A percentile compares a stretch with the other conserved stretches of the same genome.
phyloP scores from a whole-genome alignment of 2,888 invertebrate species.

The Aphodius granarius region DNA sequence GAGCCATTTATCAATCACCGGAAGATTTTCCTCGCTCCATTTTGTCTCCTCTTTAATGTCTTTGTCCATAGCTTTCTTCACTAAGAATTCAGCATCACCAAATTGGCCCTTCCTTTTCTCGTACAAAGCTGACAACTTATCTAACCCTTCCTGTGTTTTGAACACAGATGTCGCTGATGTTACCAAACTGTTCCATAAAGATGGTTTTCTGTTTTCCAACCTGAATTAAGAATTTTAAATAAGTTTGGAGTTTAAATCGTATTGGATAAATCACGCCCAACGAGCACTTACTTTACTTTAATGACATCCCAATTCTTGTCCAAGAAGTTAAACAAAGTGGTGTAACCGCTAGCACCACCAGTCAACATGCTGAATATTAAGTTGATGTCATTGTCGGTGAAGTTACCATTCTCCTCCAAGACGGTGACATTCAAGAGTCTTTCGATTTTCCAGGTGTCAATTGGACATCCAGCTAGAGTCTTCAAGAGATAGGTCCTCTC shows the following conservation, averaged over 20 bases:
- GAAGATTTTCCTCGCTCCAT: conserved; percentile 77
- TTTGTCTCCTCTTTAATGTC: conserved; percentile 74
- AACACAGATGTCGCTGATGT: conserved; percentile 75
- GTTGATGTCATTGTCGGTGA: conserved; percentile 75
- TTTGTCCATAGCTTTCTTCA: conserved; percentile 67
- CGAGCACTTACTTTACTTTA: conserved; percentile 68
- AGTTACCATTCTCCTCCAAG: conserved; percentile 69
- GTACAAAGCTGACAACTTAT: conserved; percentile 69
- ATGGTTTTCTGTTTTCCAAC: conserved; percentile 64
- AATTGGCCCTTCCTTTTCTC: conserved; percentile 67
- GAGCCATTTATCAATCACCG: conserved; percentile 74
- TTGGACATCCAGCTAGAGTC: conserved; percentile 77
- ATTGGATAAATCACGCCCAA: no score
- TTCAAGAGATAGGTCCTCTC: conserved; percentile 78
- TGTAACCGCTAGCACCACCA: conserved; percentile 71
- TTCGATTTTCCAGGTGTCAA: conserved; percentile 70
- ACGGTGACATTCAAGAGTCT: conserved; percentile 69
- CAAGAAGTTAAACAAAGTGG: conserved; percentile 71
- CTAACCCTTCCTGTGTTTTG: conserved; percentile 73
- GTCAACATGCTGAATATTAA: conserved; percentile 76
- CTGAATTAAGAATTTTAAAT: conserved; percentile 48
- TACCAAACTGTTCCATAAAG: conserved; percentile 76
- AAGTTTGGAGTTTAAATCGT: no score
- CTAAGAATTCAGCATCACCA: conserved; percentile 72
- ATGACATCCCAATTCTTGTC: conserved; percentile 70